Evolutionary conservation across 2,888 invertebrate species (phyloP).

Genomic region (Megalurothrips usitatus): DNA sequence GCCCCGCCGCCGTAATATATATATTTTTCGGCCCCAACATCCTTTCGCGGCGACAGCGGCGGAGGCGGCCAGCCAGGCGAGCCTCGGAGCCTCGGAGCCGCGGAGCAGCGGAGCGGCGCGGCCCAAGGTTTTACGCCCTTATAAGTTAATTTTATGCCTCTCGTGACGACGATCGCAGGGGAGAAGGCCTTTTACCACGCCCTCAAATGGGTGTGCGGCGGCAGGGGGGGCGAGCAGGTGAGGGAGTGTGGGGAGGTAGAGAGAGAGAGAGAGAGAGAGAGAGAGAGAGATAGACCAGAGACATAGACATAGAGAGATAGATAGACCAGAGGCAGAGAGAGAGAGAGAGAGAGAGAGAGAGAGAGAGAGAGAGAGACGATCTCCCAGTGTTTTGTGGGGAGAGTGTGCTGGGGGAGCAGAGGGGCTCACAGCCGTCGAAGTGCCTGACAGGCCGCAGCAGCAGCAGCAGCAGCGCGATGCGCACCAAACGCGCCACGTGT

Average conservation of each 20-base stretch:
- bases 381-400: too few relatives aligned
- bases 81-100: too few relatives aligned
- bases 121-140: neutral
- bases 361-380: too few relatives aligned
- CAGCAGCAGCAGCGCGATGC: too few relatives aligned
- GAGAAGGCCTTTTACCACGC: neutral
- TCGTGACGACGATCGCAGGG: neutral
- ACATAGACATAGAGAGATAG: neutral
- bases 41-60: neutral
- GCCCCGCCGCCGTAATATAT: too few relatives aligned
- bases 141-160: slow-evolving; percentile 1
- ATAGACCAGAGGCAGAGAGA: neutral
- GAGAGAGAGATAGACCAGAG: neutral
- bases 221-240: neutral
- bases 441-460: too few relatives aligned
- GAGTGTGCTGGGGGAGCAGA: too few relatives aligned
- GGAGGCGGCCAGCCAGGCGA: too few relatives aligned
- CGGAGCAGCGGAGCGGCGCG: neutral
- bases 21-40: neutral
- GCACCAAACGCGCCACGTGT: too few relatives aligned
- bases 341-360: too few relatives aligned
- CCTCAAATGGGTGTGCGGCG: neutral
- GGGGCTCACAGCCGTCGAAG: too few relatives aligned
- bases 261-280: slow-evolving; percentile 1
- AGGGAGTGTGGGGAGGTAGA: neutral